A percentile compares a stretch with the other conserved stretches of the same genome.
Evolutionary conservation across 2,888 invertebrate genomes (phyloP).

Genomic region (Oscheius onirici): DNA sequence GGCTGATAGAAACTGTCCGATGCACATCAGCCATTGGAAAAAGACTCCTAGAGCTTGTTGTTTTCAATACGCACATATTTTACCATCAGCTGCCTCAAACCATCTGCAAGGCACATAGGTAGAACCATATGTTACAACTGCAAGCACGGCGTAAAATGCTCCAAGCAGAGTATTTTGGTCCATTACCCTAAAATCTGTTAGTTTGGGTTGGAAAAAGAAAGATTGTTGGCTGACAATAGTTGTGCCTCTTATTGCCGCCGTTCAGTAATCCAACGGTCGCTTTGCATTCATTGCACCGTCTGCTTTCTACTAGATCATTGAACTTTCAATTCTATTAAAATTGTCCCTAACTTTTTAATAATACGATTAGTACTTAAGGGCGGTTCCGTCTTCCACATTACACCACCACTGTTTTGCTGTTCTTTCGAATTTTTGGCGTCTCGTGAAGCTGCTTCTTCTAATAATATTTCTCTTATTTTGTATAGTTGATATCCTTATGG

Average conservation of each 20-base stretch:
- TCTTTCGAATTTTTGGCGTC: too few species aligned
- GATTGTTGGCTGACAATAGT: neutral
- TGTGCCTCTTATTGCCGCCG: neutral
- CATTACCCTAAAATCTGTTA: conserved; percentile 1
- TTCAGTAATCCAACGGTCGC: neutral
- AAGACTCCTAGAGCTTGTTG: conserved; percentile 39
- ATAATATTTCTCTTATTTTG: neutral
- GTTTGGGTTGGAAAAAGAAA: neutral
- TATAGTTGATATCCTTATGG: neutral
- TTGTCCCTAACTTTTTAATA: neutral
- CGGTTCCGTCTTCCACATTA: neutral
- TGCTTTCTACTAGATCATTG: neutral
- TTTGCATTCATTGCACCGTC: conserved; percentile 20
- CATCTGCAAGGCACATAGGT: conserved; percentile 54
- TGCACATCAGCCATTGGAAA: conserved; percentile 55
- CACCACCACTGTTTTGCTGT: too few species aligned
- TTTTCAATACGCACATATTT: conserved; percentile 1
- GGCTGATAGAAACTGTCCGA: conserved; percentile 49
- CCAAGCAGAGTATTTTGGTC: conserved; percentile 46
- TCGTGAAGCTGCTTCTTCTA: neutral
- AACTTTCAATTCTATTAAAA: neutral
- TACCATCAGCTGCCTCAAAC: conserved; percentile 55
- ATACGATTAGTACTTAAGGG: neutral
- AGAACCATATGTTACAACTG: conserved; percentile 50
- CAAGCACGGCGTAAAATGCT: conserved; percentile 40